These are phyloP conservation scores for Stylophora pistillata DNA, from an alignment of 64 coral and sea anemone genomes.

Conservation along the genomic window DNA sequence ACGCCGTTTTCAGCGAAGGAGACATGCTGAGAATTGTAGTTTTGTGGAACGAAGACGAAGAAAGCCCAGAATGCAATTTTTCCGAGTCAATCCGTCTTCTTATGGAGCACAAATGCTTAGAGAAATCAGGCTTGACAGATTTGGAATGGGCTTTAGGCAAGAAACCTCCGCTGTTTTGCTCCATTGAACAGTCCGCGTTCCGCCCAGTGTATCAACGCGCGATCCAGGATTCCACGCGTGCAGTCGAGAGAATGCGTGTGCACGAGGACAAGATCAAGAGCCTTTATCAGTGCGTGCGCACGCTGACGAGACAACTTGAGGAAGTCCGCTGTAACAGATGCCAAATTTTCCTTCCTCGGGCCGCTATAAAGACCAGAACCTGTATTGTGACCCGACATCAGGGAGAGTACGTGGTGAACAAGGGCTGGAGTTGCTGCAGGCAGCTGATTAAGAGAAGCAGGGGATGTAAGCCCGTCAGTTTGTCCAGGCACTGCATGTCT, in stretches of 20 bases:
- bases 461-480: slow-evolving; percentile 80
- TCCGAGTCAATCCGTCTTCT: slow-evolving; percentile 68
- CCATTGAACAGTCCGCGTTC: slow-evolving; percentile 64
- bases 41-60: slow-evolving; percentile 87
- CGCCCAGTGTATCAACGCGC: slow-evolving; percentile 72
- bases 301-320: slow-evolving; percentile 90
- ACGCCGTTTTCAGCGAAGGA: slow-evolving; percentile 75
- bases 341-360: slow-evolving; percentile 79
- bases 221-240: slow-evolving; percentile 53
- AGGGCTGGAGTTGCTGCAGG: slow-evolving; percentile 91
- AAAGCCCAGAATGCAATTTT: slow-evolving; percentile 4
- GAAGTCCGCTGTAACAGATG: slow-evolving; percentile 91
- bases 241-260: slow-evolving; percentile 61
- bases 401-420: slow-evolving; percentile 72
- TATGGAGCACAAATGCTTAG: slow-evolving; percentile 80
- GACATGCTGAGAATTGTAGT: slow-evolving; percentile 86
- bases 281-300: slow-evolving; percentile 83
- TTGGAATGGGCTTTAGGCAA: slow-evolving; percentile 88
- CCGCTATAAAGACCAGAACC: slow-evolving; percentile 85
- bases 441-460: slow-evolving; percentile 85
- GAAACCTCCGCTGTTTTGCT: slow-evolving; percentile 65
- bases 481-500: slow-evolving; percentile 69
- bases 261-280: slow-evolving; percentile 84
- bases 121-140: slow-evolving; percentile 60
- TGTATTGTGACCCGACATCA: slow-evolving; percentile 85